Conservation (phyloP, 92 coral and sea anemone species). For the Virgularia gustaviana region DNA sequence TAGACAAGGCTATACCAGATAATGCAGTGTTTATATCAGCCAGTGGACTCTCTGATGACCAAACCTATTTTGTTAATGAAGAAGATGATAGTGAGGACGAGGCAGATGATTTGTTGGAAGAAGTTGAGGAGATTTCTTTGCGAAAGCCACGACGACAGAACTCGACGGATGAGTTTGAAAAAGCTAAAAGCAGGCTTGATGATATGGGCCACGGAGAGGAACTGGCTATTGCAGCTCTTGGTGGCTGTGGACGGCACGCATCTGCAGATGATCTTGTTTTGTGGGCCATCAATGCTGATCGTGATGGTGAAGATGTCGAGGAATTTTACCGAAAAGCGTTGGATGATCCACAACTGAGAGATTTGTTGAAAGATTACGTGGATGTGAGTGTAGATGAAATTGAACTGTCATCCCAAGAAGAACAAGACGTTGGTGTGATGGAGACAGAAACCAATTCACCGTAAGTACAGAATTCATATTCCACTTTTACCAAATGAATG, state of each 20-base stretch:
- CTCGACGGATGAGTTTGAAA: constrained; percentile 18
- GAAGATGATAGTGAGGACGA: neutral
- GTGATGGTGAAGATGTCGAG: constrained; percentile 39
- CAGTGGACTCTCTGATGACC: neutral
- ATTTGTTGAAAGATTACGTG: constrained; percentile 20
- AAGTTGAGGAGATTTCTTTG: neutral
- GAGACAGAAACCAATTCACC: no score
- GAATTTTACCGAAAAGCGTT: constrained; percentile 59
- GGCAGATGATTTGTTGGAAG: neutral
- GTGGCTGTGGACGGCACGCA: constrained; percentile 53
- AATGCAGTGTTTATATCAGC: constrained; percentile 1
- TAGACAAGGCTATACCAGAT: neutral
- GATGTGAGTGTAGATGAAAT: neutral
- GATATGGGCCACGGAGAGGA: constrained; percentile 58
- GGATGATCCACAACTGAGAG: constrained; percentile 44
- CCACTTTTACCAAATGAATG: no score
- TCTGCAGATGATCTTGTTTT: constrained; percentile 57
- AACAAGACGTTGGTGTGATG: no score
- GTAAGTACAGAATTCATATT: no score
- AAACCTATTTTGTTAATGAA: constrained; percentile 3
- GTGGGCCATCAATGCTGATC: constrained; percentile 56
- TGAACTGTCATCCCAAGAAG: neutral
- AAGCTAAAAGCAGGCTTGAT: constrained; percentile 47
- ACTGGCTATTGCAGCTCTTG: constrained; percentile 66
- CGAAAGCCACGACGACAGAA: constrained; percentile 37